These are phyloP conservation scores for Leptopilina drosophilae DNA, from an alignment of 2,888 invertebrate genomes.

Conservation along the genomic window DNA sequence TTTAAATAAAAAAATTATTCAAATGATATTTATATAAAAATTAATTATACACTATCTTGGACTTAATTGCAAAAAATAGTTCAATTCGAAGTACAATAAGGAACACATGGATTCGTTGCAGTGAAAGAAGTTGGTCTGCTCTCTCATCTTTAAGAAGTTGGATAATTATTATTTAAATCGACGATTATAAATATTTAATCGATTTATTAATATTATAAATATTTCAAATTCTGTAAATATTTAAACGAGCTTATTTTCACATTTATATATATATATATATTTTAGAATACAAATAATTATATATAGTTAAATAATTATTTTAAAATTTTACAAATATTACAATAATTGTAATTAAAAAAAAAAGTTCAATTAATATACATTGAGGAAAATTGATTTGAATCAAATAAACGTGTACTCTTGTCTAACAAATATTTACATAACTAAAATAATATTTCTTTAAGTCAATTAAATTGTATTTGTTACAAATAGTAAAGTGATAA, in stretches of 20 bases:
- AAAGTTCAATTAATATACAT: too few species aligned
- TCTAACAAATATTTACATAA: too few species aligned
- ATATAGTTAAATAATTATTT: background rate
- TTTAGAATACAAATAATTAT: background rate
- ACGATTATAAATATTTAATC: background rate
- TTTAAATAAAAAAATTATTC: background rate
- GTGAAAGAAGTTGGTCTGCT: constrained; percentile 36
- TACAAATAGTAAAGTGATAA: too few species aligned
- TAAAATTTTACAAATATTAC: too few species aligned
- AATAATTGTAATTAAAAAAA: too few species aligned
- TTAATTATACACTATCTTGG: background rate
- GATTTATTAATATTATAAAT: background rate
- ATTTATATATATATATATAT: background rate
- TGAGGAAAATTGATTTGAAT: too few species aligned
- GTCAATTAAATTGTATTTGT: too few species aligned
- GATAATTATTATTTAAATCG: constrained; percentile 22
- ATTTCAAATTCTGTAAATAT: constrained; percentile 4
- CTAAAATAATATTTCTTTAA: too few species aligned
- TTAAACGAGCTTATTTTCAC: background rate
- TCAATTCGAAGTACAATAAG: constrained; percentile 36
- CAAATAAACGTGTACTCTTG: too few species aligned
- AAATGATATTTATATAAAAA: constrained; percentile 35
- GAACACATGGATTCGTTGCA: constrained; percentile 24
- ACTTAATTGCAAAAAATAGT: constrained; percentile 20
- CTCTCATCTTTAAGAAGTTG: constrained; percentile 24